These are phyloP conservation scores for Cryptus armator DNA, from an alignment of 2,888 invertebrate species.

Conservation along the genomic window DNA sequence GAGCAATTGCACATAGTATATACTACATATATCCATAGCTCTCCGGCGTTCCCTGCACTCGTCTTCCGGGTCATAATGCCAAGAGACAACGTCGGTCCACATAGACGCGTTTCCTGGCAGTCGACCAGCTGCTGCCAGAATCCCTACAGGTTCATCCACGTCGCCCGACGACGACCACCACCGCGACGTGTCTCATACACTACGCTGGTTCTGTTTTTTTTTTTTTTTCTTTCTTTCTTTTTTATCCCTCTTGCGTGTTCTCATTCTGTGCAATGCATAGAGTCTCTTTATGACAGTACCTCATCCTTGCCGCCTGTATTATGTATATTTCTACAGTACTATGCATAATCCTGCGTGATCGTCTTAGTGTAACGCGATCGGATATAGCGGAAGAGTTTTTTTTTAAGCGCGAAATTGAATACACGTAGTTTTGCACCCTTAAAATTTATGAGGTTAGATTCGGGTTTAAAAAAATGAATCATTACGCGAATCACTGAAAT, in stretches of 20 bases:
- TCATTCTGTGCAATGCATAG: constrained; percentile 15
- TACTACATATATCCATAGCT: constrained; percentile 8
- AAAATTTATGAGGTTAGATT: background rate
- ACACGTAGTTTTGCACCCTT: background rate
- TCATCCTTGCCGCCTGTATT: background rate
- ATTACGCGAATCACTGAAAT: background rate
- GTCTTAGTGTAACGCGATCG: constrained; percentile 17
- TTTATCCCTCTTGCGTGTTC: constrained; percentile 23
- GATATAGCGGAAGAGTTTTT: background rate
- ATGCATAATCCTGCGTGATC: constrained; percentile 19
- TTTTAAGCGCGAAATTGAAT: background rate
- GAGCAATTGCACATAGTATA: constrained; percentile 40
- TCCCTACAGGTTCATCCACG: constrained; percentile 79
- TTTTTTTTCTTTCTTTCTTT: background rate
- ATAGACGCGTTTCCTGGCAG: constrained; percentile 78
- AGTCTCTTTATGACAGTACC: constrained; percentile 4
- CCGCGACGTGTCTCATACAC: constrained; percentile 31
- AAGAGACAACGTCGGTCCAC: constrained; percentile 80
- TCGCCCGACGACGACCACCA: constrained; percentile 66
- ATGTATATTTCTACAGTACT: background rate
- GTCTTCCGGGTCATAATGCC: constrained; percentile 82
- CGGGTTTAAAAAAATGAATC: background rate
- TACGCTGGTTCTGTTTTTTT: constrained; percentile 43
- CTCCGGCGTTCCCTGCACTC: constrained; percentile 54
- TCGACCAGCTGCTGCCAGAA: constrained; percentile 81